Conservation (phyloP, 1,140 invertebrate species). For the Chionoecetes opilio region DNA sequence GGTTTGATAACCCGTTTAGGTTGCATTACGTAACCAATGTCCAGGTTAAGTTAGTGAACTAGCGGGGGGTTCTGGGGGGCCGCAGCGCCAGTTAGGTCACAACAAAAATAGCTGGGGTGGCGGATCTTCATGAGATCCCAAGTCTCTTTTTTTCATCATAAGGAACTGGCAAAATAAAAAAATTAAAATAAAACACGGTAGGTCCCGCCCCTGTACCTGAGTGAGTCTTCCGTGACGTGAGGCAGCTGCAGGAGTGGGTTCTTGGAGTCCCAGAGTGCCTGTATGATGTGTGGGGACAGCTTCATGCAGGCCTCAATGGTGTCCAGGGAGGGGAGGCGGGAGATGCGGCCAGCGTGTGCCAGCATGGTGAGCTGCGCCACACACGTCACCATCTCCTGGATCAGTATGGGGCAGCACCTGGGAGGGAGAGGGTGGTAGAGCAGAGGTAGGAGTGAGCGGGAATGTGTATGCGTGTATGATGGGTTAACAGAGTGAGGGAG, state of each 20-base stretch:
- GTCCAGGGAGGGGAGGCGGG: slow-evolving; percentile 93
- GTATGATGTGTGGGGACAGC: slow-evolving; percentile 97
- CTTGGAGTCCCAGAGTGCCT: slow-evolving; percentile 97
- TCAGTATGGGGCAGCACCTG: slow-evolving; percentile 96
- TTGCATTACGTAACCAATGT: too few relatives aligned
- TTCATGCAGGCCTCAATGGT: slow-evolving; percentile 99
- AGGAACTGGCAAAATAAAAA: too few relatives aligned
- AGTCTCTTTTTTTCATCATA: background rate
- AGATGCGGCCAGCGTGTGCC: slow-evolving; percentile 94
- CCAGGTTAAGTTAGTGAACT: too few relatives aligned
- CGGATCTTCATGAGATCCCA: too few relatives aligned
- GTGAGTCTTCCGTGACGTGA: slow-evolving; percentile 96
- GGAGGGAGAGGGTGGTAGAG: slow-evolving; percentile 84
- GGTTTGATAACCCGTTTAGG: too few relatives aligned
- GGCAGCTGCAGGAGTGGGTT: slow-evolving; percentile 97
- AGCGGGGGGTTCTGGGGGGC: too few relatives aligned
- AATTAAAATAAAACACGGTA: too few relatives aligned
- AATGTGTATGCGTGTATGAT: too few relatives aligned
- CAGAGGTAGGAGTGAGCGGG: too few relatives aligned
- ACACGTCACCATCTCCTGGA: slow-evolving; percentile 98
- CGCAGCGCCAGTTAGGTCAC: too few relatives aligned
- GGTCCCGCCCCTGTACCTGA: slow-evolving; percentile 88
- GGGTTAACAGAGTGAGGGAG: too few relatives aligned
- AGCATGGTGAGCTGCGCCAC: slow-evolving; percentile 96
- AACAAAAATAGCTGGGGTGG: background rate